These are phyloP conservation scores for Neotoxoptera formosana DNA, from an alignment of 1,140 invertebrate species.

Conservation along the genomic window DNA sequence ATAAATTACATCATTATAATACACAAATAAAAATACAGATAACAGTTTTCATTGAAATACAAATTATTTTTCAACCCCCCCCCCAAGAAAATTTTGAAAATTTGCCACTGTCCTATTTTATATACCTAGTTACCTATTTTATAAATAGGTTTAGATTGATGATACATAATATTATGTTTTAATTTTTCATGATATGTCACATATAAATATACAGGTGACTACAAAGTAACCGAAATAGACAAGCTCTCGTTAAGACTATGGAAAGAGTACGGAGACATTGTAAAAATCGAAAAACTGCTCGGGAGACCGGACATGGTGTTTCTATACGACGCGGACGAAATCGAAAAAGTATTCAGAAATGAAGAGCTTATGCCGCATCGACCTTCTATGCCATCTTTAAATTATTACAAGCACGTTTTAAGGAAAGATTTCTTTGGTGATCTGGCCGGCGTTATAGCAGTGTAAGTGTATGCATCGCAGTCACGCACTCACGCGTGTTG, in stretches of 20 bases:
- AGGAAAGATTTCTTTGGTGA: slow-evolving; percentile 77
- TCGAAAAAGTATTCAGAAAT: slow-evolving; percentile 75
- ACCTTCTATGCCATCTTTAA: slow-evolving; percentile 79
- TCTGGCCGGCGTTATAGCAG: slow-evolving; percentile 77
- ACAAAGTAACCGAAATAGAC: slow-evolving; percentile 77
- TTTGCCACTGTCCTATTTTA: no score
- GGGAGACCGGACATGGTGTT: slow-evolving; percentile 82
- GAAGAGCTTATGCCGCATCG: slow-evolving; percentile 80
- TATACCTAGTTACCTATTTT: background rate
- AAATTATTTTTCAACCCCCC: no score
- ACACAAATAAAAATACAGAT: no score
- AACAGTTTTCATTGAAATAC: no score
- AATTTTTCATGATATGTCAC: background rate
- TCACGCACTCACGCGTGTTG: background rate
- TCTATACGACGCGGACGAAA: slow-evolving; percentile 78
- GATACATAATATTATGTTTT: background rate
- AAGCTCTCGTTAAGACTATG: slow-evolving; percentile 75
- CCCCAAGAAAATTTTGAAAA: no score
- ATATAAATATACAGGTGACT: slow-evolving; percentile 68
- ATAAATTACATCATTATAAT: no score
- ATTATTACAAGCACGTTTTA: slow-evolving; percentile 79
- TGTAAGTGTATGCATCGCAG: slow-evolving; percentile 72
- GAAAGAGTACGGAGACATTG: slow-evolving; percentile 74
- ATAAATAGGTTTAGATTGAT: background rate
- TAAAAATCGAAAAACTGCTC: slow-evolving; percentile 76